Conservation (phyloP, 2,797 vertebrate genomes). For the Pelodytes ibericus region DNA sequence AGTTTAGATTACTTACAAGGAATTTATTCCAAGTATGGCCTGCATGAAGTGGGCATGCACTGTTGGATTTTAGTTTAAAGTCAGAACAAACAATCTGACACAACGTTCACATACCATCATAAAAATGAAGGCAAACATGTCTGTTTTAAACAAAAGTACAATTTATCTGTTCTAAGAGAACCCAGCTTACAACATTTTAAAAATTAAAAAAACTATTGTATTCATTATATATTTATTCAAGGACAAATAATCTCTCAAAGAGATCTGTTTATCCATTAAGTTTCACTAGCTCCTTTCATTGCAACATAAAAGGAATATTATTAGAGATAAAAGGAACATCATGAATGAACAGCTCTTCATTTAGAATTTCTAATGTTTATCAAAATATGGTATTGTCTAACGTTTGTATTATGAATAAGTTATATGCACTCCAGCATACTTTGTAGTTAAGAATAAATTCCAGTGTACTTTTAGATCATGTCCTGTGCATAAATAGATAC, state of each 20-base stretch:
- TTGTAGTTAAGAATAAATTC: no score
- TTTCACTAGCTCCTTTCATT: background rate
- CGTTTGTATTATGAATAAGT: no score
- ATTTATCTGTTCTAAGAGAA: background rate
- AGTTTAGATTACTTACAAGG: constrained; percentile 8
- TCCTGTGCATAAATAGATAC: no score
- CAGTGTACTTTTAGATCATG: no score
- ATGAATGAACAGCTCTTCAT: no score
- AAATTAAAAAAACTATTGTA: no score
- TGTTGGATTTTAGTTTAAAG: background rate
- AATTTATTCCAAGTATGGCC: constrained; percentile 11
- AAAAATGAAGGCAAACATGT: background rate
- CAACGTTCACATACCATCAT: background rate
- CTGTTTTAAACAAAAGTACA: background rate
- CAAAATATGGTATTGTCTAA: no score
- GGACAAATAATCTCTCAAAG: no score
- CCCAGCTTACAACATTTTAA: background rate
- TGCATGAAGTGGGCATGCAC: constrained; percentile 2
- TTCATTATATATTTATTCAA: no score
- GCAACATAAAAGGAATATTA: constrained; percentile 6
- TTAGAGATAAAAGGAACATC: background rate
- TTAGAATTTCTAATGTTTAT: no score
- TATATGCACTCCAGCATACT: no score
- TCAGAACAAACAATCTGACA: background rate
- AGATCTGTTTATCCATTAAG: constrained; percentile 13